Evolutionary conservation across 2,888 invertebrate species (phyloP), one percentile per base, ranked within the genome.

Genomic region (Apotomis turbidana): DNA sequence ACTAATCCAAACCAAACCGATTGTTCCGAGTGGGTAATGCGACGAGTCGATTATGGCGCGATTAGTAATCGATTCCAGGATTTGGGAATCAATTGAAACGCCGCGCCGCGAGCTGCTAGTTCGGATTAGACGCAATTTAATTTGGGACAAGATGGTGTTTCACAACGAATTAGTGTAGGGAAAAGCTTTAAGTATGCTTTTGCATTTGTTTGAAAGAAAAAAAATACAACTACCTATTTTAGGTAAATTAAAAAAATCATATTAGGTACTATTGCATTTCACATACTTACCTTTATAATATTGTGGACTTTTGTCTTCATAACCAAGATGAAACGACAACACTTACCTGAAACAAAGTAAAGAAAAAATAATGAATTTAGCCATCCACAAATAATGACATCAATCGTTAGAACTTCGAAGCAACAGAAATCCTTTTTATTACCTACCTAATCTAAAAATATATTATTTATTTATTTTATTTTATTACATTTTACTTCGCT

Each of bases 61-160:
- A 67, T 61, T 71, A 59, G 44, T 66, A 68, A 71, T 71, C 61
- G 71, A 62, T 71, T 71, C 36, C 27, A 51, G 67, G 67, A 68
- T 71, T 71, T 61, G 49, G 9, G 61, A 71, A 68, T 71, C 51
- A 68, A 71, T 71, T 68, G 57, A 36, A 51, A 46, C 36, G 51
- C 13, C 49, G 44, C 36, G 44, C 13, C 49, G 44, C 9, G 38
- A 54, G 55, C 61, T 57, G 27, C 61, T 71, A 52, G 57, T 61
- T 61, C 62, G 13, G 71, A 67, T 71, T 68, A 71, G 49, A 38
- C n/a, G 51, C n/a, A 5, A 0, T 61, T 27, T 52, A 54, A 38
- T 61, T 66, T 13, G 15, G 15, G 55, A 41, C 38, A 55, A 54
- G 44, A 44, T 52, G 44, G 9, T 15, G 27, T 41, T 41, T 49